Base-by-base conservation (phyloP, 2,113 vertebrate genomes). In the Crotalus tigris region DNA sequence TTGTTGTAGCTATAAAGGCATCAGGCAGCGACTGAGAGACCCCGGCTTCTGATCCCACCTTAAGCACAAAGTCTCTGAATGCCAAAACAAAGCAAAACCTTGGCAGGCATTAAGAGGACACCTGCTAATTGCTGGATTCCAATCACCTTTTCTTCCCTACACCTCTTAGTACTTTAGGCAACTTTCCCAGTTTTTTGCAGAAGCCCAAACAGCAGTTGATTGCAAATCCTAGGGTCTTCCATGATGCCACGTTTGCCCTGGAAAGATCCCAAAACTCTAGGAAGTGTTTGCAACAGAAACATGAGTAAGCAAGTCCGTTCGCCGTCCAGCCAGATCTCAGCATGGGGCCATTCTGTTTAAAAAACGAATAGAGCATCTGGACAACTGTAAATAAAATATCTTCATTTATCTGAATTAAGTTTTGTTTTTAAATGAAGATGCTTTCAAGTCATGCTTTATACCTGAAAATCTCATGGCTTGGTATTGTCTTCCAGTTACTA, bases 351-450 rank as follows among this genome's bases (percentile, higher is more conserved):
- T 59, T 85, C 57, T 93, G n/a, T 64, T 93, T 54, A 90, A 93
- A 93, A 90, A 87, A 93, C 87, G 44, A 90, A 87, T 33, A 90
- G 81, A 93, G 57, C 92, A 93, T 93, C 92, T 93, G 89, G 92
- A 54, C 24, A 64, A 90, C 57, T 61, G 55, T 86, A 87, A 93
- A 90, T 61, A 93, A 93, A 90, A 90, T 89, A 87, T 90, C 55
- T 87, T 87, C 15, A 85, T 87, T 90, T 39, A 85, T 90, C n/a
- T 85, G 64, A 92, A 92, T 92, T 75, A 90, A 53, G 11, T 29
- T 33, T 64, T 15, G n/a, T 33, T 33, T 61, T 61, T 61, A 5
- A 64, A 33, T 75, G n/a, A 75, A 39, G n/a, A n/a, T 81, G 15
- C 33, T 81, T 39, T 81, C 17, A 81, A 81, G 33, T 81, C 33